Evolutionary conservation across 1,140 invertebrate species (phyloP).

Genomic region (Saccostrea glomerata): DNA sequence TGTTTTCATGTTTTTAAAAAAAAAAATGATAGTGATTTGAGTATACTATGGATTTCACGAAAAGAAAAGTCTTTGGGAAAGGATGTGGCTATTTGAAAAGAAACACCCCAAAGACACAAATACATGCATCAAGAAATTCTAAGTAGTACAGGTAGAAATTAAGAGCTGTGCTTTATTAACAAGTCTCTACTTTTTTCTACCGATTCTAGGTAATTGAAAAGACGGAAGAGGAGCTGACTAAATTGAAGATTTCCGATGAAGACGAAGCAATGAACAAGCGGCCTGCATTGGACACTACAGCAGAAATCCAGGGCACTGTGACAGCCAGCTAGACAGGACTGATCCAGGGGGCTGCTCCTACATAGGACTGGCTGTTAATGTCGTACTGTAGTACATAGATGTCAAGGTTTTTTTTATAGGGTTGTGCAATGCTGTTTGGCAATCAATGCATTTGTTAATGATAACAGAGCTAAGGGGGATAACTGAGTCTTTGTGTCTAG

Average conservation of each 20-base stretch:
- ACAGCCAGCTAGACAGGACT: neutral
- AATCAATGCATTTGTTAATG: conserved; percentile 1
- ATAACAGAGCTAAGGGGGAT: neutral
- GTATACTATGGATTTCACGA: no score
- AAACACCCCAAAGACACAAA: no score
- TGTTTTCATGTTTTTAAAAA: no score
- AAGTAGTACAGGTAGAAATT: no score
- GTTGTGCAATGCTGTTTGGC: conserved; percentile 23
- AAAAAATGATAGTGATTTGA: no score
- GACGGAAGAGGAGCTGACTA: conserved; percentile 30
- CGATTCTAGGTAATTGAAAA: conserved; percentile 22
- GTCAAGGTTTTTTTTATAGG: neutral
- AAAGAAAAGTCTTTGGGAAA: no score
- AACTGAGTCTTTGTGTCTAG: neutral
- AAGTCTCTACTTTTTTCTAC: neutral
- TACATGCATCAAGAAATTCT: no score
- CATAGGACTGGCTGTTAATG: neutral
- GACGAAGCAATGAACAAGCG: conserved; percentile 27
- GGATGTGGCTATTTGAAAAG: no score
- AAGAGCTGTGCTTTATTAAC: no score
- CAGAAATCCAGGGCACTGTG: conserved; percentile 22
- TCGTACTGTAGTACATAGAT: neutral
- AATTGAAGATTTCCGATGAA: conserved; percentile 37
- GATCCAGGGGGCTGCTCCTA: neutral
- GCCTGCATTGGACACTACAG: conserved; percentile 1